Evolutionary conservation across 2,113 vertebrate genomes (phyloP), one percentile per base, ranked within the genome.

Genomic region (Rafetus swinhoei): DNA sequence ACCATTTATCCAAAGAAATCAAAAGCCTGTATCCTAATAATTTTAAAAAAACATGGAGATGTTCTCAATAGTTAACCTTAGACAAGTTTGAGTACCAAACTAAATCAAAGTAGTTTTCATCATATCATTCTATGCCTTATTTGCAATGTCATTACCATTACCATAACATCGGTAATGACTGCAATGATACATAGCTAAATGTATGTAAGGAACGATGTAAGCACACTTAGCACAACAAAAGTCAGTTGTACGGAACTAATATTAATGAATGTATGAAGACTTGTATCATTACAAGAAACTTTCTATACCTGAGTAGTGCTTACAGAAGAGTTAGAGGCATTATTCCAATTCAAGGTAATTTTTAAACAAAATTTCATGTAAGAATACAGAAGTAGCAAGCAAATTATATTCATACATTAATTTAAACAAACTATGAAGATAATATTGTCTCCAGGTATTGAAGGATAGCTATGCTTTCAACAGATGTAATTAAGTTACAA

Each of bases 161-260:
- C 88, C 56, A 86, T 74, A 95, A 96, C 93, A 97, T 89, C 97
- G 97, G 91, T 96, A 86, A 97, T 97, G 96, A 95, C 95, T 96
- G 96, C 93, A 95, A 92, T 92, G 94, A 96, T 94, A 98, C 93
- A 97, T 87, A 96, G 96, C 86, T 81, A 97, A 97, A 98, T 98
- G 96, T 97, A 96, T 83, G 92, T 95, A 95, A 94, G 95, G 92
- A 98, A 98, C 98, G 97, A 98, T 98, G 96, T 97, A 98, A 98
- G 97, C 97, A 98, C 81, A 8, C 24, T 81, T 69, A 50, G 53
- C 52, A 87, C 79, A 94, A 90, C 4, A 82, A 69, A 19, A 74
- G 27, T 59, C 9, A 1, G 4, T 77, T 90, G 55, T 45, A n/a
- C 87, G 93, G 57, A 94, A 81, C 13, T 62, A 52, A 76, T 29